These are phyloP conservation scores for Trimorus sp. DNA, from an alignment of 2,888 invertebrate species.

Conservation along the genomic window DNA sequence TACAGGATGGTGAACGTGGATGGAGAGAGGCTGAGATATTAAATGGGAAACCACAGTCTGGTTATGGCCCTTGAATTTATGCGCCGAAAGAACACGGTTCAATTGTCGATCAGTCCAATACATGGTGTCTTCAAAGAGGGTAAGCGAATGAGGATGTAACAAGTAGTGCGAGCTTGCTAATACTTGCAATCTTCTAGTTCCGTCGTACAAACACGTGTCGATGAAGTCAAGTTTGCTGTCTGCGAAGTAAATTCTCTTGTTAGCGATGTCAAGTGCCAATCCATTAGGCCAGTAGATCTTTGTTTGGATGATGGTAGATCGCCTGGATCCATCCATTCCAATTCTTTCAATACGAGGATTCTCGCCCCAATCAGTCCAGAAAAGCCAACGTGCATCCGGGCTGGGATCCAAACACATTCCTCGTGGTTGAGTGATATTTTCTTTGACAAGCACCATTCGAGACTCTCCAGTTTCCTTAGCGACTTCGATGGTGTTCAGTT, in stretches of 20 bases:
- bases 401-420: slow-evolving; percentile 98
- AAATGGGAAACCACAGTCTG: slow-evolving; percentile 97
- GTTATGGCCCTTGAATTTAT: slow-evolving; percentile 95
- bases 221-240: slow-evolving; percentile 99
- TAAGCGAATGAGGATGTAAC: slow-evolving; percentile 96
- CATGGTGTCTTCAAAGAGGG: slow-evolving; percentile 96
- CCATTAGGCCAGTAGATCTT: slow-evolving; percentile 99
- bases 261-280: slow-evolving; percentile 96
- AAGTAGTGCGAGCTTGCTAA: slow-evolving; percentile 94
- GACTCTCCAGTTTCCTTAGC: slow-evolving; percentile 91
- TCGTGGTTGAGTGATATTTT: slow-evolving; percentile 97
- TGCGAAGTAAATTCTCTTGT: slow-evolving; percentile 96
- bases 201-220: slow-evolving; percentile 98
- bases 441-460: slow-evolving; percentile 92
- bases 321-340: slow-evolving; percentile 96
- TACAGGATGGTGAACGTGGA: slow-evolving; percentile 97
- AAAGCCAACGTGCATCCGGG: slow-evolving; percentile 92
- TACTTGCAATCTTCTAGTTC: slow-evolving; percentile 93
- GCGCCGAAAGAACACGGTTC: slow-evolving; percentile 93
- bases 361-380: slow-evolving; percentile 99
- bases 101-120: slow-evolving; percentile 98
- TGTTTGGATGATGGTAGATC: slow-evolving; percentile 92
- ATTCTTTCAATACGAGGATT: slow-evolving; percentile 97
- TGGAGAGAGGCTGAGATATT: slow-evolving; percentile 96
- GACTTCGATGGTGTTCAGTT: slow-evolving; percentile 96